Base-by-base conservation (phyloP, 2,888 invertebrate genomes). In the Alsophila aescularia region DNA sequence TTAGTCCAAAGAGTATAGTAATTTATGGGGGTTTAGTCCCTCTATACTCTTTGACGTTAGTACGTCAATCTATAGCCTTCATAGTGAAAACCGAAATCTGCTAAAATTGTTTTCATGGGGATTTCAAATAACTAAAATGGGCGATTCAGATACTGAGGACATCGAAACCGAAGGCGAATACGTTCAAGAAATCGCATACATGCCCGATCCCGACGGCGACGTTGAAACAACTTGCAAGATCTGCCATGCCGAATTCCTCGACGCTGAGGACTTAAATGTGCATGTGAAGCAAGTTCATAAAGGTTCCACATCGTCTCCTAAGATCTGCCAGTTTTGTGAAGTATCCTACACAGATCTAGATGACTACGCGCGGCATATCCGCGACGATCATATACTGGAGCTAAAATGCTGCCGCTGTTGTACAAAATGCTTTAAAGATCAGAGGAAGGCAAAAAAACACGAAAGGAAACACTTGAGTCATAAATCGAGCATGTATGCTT, bases 241-340 rank as follows among this genome's bases (percentile, higher is more conserved):
- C 41, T 87, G 86, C 43, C 62, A 59, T 16, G 85, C 86, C 0
- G 87, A 90, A 67, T 90, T 90, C 27, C 62, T 90, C 0, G 87
- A 90, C 12, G 60, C 72, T 0, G 81, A 79, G 0, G 90, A 90
- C 47, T 61, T 90, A 5, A 42, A 67, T 0, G 39, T 81, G 0
- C 90, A 90, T 45, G 36, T 79, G 1, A 51, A 56, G 0, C 86
- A 86, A 52, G 67, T 88, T 1, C 90, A 90, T 50, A 54, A 54
- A 6, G 12, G 47, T 12, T 24, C 5, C 5, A 24, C 1, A 15
- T 41, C 29, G 14, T 7, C 1, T 13, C 7, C 8, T 1, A 31
- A 49, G 6, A 6, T 44, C 5, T 90, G 90, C 54, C 68, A 75
- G 3, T 73, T 86, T 6, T 90, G 90, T 52, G 16, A 65, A 0